Percentiles rank a stretch among this genome's conserved stretches.
These are phyloP conservation scores for Rhinolophus ferrumequinum DNA, from an alignment of 2,113 vertebrate species.

Conservation along the genomic window DNA sequence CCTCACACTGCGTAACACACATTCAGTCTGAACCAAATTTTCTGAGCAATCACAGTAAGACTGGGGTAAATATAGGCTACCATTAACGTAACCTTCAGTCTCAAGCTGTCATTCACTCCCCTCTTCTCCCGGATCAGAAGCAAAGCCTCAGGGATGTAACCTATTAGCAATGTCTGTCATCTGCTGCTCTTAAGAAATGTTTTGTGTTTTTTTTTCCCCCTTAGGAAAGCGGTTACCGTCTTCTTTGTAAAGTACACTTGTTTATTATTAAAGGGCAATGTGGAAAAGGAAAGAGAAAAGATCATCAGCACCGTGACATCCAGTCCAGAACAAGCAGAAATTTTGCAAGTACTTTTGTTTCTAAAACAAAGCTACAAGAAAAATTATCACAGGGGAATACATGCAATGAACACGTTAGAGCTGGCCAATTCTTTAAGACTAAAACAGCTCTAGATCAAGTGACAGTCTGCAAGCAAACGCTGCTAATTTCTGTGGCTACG, in stretches of 20 bases:
- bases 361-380: slow-evolving; percentile 21
- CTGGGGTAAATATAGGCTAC: neutral
- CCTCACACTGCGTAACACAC: neutral
- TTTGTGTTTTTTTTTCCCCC: too few relatives aligned
- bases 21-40: neutral
- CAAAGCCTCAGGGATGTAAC: neutral
- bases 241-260: neutral
- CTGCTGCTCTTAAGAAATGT: neutral
- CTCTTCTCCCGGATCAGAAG: neutral
- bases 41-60: neutral
- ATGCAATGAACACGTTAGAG: neutral
- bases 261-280: neutral
- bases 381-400: neutral
- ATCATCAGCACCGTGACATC: neutral
- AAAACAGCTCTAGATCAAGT: slow-evolving; percentile 23
- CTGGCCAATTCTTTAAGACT: neutral
- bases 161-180: neutral
- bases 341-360: neutral
- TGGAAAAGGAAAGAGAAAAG: neutral
- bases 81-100: neutral
- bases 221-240: neutral
- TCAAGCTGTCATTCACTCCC: neutral
- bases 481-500: neutral
- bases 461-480: neutral
- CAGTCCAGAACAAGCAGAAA: slow-evolving; percentile 18